Base-by-base conservation (phyloP, 2,888 invertebrate species). In the Scrobipalpa atriplicella region DNA sequence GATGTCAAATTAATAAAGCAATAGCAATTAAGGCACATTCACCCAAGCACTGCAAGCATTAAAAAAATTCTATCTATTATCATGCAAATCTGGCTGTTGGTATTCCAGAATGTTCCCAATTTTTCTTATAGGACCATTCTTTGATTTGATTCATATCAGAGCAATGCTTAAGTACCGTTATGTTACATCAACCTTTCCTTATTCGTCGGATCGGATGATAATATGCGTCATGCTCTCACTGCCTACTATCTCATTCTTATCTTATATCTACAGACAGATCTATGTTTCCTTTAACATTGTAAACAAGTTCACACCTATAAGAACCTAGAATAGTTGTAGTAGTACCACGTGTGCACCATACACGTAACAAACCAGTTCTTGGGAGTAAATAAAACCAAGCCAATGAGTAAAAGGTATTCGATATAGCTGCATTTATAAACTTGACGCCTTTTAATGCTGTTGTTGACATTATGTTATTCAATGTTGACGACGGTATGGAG, bases 321-420 rank as follows among this genome's bases (percentile, higher is more conserved):
- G 61, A 62, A 67, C 64, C 60, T 62, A 64, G 67, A 64, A 66
- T 47, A 41, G n/a, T 67, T 66, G 67, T 18, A 67, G 69, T 67
- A 69, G 21, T 66, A 64, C 66, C 78, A 75, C 74, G 73, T 80
- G 80, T 75, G 66, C 67, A 66, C 41, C 60, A 69, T 69, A 67
- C 66, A 76, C 79, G 79, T 85, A 85, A 85, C 78, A 80, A 82
- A 86, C 86, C 78, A 74, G 85, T 85, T 84, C 71, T 76, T 70
- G 71, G 72, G 74, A 77, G 79, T 83, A 78, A 71, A 71, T 72
- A 71, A 68, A 72, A 82, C 81, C 81, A 82, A 76, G 78, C 73
- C 76, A 75, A 76, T 62, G 73, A 76, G 72, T 77, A 71, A 71
- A 70, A 77, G 72, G 75, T 78, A 76, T 76, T 77, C 80, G 77